Conservation (phyloP, 2,888 invertebrate species). For the Tricholauxania praeusta region DNA sequence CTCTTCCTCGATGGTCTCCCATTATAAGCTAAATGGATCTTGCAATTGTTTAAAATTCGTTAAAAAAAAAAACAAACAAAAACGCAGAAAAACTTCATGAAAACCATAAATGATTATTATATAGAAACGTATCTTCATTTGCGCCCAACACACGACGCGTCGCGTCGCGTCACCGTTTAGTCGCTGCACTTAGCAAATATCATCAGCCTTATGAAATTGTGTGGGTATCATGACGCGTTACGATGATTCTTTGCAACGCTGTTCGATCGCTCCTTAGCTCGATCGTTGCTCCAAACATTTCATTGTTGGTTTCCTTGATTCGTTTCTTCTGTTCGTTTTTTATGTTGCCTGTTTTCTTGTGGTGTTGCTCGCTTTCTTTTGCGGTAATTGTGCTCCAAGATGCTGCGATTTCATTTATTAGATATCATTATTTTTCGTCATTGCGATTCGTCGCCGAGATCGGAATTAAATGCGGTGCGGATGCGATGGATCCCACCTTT, state of each 20-base stretch:
- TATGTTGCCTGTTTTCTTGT: neutral
- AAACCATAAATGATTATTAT: constrained; percentile 16
- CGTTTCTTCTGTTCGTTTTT: neutral
- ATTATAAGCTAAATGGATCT: constrained; percentile 1
- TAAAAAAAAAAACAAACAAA: constrained; percentile 3
- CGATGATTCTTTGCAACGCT: constrained; percentile 13
- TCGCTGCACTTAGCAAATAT: neutral
- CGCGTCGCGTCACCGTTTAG: neutral
- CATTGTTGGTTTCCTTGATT: constrained; percentile 10
- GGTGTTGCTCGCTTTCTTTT: constrained; percentile 16
- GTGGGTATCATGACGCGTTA: constrained; percentile 25
- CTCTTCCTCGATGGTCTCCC: constrained; percentile 26
- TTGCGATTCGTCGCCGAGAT: constrained; percentile 25
- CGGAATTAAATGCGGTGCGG: constrained; percentile 4
- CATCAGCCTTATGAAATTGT: constrained; percentile 10
- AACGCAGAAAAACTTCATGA: neutral
- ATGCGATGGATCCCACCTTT: constrained; percentile 16
- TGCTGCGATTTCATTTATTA: constrained; percentile 31
- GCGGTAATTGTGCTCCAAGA: constrained; percentile 19
- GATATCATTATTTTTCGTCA: constrained; percentile 30
- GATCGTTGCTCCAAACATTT: neutral
- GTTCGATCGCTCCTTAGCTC: constrained; percentile 9
- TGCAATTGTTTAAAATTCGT: constrained; percentile 15
- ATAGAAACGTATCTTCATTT: constrained; percentile 21
- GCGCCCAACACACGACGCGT: constrained; percentile 6